Conservation (phyloP, 1,140 invertebrate species). For the Helicoverpa armigera region DNA sequence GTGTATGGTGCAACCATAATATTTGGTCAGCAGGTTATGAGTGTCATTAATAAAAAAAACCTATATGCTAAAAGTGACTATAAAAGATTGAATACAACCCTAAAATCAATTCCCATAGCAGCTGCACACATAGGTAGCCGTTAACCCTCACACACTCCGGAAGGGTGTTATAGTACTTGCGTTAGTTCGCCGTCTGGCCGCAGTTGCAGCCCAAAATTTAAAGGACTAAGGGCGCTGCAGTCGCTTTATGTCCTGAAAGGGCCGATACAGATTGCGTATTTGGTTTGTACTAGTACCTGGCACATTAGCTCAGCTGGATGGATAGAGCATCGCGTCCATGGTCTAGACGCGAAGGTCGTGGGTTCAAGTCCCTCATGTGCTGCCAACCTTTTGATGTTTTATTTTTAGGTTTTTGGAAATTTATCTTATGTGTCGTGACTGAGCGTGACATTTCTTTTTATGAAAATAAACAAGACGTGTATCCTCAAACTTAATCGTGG, state of each 20-base stretch:
- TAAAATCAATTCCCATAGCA: not conserved
- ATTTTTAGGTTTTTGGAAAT: not conserved
- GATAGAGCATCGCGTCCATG: constrained; percentile 12
- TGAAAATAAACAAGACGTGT: not conserved
- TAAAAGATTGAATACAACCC: no score
- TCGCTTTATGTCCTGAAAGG: not conserved
- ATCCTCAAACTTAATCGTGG: no score
- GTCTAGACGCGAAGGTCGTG: constrained; percentile 17
- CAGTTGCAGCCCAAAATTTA: not conserved
- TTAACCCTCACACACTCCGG: not conserved
- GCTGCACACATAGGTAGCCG: not conserved
- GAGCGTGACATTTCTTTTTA: not conserved
- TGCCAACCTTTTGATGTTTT: not conserved
- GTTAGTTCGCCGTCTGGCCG: constrained; percentile 10
- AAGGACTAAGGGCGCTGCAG: not conserved
- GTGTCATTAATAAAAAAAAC: no score
- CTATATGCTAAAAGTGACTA: no score
- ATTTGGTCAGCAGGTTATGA: no score
- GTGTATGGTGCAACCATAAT: no score
- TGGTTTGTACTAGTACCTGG: not conserved
- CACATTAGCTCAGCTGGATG: constrained; percentile 34
- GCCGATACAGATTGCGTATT: constrained; percentile 1
- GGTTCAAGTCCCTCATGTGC: constrained; percentile 28
- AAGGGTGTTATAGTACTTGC: constrained; percentile 7
- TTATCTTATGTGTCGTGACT: not conserved